Evolutionary conservation across 2,113 vertebrate species (phyloP).

Genomic region (Rhagologus leucostigma): DNA sequence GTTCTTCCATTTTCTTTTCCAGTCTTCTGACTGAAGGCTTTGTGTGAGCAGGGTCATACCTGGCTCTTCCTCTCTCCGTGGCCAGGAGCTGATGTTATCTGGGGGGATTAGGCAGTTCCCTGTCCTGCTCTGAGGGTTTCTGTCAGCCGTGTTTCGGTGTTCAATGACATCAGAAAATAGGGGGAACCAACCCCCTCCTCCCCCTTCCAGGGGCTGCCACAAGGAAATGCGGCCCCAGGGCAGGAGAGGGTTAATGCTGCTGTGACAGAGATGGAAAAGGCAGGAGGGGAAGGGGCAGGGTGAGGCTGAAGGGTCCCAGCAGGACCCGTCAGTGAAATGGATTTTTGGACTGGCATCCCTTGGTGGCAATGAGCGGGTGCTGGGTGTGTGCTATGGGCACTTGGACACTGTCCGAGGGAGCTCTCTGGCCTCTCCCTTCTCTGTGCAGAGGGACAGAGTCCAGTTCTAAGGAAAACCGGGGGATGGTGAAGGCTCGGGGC

Average conservation of each 20-base stretch:
- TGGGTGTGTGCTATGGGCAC: not conserved
- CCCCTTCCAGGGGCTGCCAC: fast-evolving
- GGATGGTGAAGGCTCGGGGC: not conserved
- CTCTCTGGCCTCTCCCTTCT: not conserved
- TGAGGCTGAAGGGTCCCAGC: not conserved
- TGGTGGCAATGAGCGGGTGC: no score
- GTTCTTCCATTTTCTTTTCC: not conserved
- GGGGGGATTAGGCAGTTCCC: not conserved
- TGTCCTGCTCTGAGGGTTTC: not conserved
- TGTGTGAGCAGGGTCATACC: not conserved
- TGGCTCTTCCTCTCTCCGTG: not conserved
- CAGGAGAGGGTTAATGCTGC: fast-evolving
- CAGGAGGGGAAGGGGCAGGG: not conserved
- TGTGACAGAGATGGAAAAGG: not conserved
- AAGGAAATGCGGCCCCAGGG: fast-evolving
- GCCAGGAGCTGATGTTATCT: not conserved
- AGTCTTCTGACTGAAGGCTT: not conserved
- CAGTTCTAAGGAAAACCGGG: not conserved
- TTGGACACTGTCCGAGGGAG: fast-evolving
- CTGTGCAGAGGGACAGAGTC: fast-evolving
- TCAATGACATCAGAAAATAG: not conserved
- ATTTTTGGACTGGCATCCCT: not conserved
- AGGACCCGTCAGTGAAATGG: not conserved
- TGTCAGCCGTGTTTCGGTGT: not conserved
- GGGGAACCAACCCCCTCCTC: not conserved